Evolutionary conservation across 2,113 vertebrate species (phyloP).

Genomic region (Tenebrosternarchus preto): DNA sequence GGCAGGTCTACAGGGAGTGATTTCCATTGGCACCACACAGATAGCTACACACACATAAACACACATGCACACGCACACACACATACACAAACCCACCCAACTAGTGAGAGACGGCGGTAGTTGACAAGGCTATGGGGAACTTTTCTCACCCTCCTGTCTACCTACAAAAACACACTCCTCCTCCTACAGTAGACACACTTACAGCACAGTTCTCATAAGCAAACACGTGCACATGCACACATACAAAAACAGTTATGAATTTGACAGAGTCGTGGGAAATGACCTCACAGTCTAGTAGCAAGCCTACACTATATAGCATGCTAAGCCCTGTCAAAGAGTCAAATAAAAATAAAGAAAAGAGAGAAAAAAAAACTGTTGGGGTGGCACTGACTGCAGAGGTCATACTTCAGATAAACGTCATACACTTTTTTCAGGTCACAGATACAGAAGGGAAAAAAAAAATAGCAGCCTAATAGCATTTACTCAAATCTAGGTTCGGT

Average conservation of each 20-base stretch:
- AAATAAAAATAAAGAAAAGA: neutral
- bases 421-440: too few relatives aligned
- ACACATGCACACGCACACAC: constrained; percentile 7
- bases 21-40: neutral
- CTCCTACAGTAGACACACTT: neutral
- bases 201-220: neutral
- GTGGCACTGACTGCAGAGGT: too few relatives aligned
- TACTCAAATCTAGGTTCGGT: too few relatives aligned
- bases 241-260: neutral
- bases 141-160: neutral
- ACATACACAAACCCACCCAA: constrained; percentile 1
- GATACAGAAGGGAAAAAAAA: too few relatives aligned
- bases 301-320: neutral
- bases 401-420: too few relatives aligned
- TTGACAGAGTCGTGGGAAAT: neutral
- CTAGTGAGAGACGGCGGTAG: neutral
- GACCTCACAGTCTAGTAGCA: neutral
- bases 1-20: too few relatives aligned
- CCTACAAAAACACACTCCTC: neutral
- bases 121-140: constrained; percentile 2
- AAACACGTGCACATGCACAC: neutral
- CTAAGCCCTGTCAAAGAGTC: neutral
- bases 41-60: neutral
- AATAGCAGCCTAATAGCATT: too few relatives aligned
- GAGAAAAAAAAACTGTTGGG: too few relatives aligned